Conservation (phyloP, 2,797 vertebrate genomes). For the Triplophysa yarkandensis region DNA sequence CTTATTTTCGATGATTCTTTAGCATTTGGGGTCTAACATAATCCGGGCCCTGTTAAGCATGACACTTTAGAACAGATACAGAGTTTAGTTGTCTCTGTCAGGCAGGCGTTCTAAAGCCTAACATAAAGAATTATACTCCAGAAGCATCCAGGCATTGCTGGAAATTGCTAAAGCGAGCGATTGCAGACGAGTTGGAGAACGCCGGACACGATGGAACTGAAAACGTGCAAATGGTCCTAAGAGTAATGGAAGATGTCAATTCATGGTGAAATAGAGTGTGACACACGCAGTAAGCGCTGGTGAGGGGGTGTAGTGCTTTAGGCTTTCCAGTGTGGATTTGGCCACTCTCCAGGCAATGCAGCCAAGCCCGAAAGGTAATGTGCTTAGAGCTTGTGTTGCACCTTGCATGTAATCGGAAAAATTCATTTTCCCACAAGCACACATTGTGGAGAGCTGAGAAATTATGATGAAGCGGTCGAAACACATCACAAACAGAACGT, state of each 20-base stretch:
- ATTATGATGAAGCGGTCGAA: not conserved
- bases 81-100: constrained; percentile 45
- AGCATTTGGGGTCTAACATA: constrained; percentile 30
- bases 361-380: constrained; percentile 57
- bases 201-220: constrained; percentile 40
- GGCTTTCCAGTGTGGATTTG: constrained; percentile 43
- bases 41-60: constrained; percentile 49
- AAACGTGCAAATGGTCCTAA: constrained; percentile 42
- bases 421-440: constrained; percentile 37
- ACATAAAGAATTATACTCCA: constrained; percentile 25
- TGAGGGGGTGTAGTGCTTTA: constrained; percentile 27
- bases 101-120: constrained; percentile 43
- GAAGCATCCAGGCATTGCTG: constrained; percentile 19
- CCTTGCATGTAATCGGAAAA: constrained; percentile 56
- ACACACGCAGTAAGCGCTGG: constrained; percentile 47
- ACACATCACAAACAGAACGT: not conserved
- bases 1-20: constrained; percentile 40
- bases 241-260: constrained; percentile 44
- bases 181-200: constrained; percentile 20
- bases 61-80: constrained; percentile 49
- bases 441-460: constrained; percentile 17
- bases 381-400: constrained; percentile 51
- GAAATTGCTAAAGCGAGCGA: constrained; percentile 32
- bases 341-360: constrained; percentile 52
- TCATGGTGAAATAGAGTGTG: constrained; percentile 53